Evolutionary conservation across 2,888 invertebrate genomes (phyloP).

Genomic region (Lepidonotus clava): DNA sequence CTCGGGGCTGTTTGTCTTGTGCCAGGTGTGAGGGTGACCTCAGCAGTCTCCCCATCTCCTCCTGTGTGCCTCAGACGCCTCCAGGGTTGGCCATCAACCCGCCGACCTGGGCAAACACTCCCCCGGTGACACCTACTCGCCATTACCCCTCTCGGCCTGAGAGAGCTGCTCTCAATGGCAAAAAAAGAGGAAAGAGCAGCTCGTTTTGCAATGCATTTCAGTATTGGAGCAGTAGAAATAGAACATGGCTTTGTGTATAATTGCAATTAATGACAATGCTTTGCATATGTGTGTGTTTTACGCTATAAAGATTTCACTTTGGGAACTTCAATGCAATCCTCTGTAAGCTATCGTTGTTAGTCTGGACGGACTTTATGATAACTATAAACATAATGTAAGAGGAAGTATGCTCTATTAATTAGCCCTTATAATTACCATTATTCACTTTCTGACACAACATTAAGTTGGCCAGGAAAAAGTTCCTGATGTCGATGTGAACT

Average conservation of each 20-base stretch:
- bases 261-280: not conserved
- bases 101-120: no score
- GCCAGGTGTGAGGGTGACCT: not conserved
- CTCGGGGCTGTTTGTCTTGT: not conserved
- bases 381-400: no score
- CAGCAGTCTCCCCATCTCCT: not conserved
- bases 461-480: no score
- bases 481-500: not conserved
- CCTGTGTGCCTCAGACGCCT: not conserved
- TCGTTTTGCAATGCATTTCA: not conserved
- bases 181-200: not conserved
- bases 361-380: not conserved
- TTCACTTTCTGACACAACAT: no score
- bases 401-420: no score
- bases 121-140: no score
- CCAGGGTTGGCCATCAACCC: not conserved
- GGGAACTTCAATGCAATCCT: not conserved
- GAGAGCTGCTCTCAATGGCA: not conserved
- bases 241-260: not conserved
- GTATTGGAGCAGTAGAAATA: not conserved
- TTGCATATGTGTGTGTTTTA: not conserved
- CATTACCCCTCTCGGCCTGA: no score
- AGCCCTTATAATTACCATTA: no score
- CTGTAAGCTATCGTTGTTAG: not conserved
- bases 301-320: not conserved